Base-by-base conservation (phyloP, 1,140 invertebrate genomes). In the Halesus radiatus region DNA sequence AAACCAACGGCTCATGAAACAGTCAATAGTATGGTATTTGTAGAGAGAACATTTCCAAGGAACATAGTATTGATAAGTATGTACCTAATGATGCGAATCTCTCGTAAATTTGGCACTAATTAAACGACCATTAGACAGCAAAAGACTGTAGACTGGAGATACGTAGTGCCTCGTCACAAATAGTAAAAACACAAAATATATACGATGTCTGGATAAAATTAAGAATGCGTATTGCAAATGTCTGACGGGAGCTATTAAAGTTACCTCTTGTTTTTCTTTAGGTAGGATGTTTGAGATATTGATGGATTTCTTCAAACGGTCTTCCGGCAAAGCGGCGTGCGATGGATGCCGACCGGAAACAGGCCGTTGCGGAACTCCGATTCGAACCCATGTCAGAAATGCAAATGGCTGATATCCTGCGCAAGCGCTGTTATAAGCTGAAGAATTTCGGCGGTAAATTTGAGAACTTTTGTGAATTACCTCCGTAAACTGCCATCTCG, bases 41-140 rank as follows among this genome's bases (percentile, higher is more conserved):
- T 78, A n/a, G 78, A 73, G 68, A 79, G 78, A 72, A 73, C 53
- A 60, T 60, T 79, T 79, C 68, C 78, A 79, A 79, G 68, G 52
- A 66, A 73, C 78, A 73, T 79, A 79, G 78, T 73, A 79, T 26
- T 45, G 16, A 45, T 58, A 73, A 79, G 78, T 73, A 73, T 73
- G 76, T 54, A 29, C 76, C 76, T 78, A 78, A 78, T 78, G 76
- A 78, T 78, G 76, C 76, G 22, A 73, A 73, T 72, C 78, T 79
- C 56, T 73, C 78, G 18, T 22, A 29, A 73, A 72, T 79, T 23
- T 73, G 18, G 68, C 66, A 79, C 78, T 54, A 68, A 45, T 79
- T 73, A 45, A 37, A 79, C 78, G 78, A 79, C 78, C 78, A 73
- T 60, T 73, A 73, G 62, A 62, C 78, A 73, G 78, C 68, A 79